A percentile compares a stretch with the other conserved stretches of the same genome.
These are phyloP conservation scores for Ochotona curzoniae DNA, from an alignment of 2,113 vertebrate species.

Conservation along the genomic window DNA sequence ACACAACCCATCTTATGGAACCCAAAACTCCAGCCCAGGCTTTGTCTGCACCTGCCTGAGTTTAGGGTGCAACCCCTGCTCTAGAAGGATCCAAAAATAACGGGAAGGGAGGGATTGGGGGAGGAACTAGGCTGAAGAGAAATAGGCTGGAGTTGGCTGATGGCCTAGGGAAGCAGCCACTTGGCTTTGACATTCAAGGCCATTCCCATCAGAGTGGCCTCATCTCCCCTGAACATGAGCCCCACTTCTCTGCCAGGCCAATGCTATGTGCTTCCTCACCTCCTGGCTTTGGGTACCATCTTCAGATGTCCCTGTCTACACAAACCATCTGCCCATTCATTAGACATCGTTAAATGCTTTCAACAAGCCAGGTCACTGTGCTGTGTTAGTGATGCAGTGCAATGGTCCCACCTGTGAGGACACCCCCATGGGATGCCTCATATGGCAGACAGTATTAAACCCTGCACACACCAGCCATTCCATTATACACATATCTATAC, in stretches of 20 bases:
- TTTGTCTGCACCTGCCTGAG: conserved; percentile 75
- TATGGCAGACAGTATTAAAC: neutral
- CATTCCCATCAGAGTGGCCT: conserved; percentile 8
- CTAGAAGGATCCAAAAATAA: conserved; percentile 69
- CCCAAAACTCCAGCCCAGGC: conserved; percentile 65
- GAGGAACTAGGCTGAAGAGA: neutral
- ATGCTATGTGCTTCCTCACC: neutral
- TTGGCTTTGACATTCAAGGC: neutral
- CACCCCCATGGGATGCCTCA: neutral
- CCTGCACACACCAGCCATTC: neutral
- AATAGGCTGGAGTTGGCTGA: conserved; percentile 11
- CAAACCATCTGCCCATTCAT: conserved; percentile 54
- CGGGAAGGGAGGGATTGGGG: neutral
- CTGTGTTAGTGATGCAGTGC: neutral
- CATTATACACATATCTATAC: neutral
- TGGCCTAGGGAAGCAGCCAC: neutral
- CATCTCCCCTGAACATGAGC: conserved; percentile 26
- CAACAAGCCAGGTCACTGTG: neutral
- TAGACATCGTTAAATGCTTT: neutral
- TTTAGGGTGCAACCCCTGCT: conserved; percentile 35
- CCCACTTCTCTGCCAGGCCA: neutral
- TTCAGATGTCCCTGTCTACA: conserved; percentile 25
- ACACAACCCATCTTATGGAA: conserved; percentile 53
- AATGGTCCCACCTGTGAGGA: neutral
- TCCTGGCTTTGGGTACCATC: neutral